Evolutionary conservation across 1,140 invertebrate genomes (phyloP).

Genomic region (Diachasma alloeum): DNA sequence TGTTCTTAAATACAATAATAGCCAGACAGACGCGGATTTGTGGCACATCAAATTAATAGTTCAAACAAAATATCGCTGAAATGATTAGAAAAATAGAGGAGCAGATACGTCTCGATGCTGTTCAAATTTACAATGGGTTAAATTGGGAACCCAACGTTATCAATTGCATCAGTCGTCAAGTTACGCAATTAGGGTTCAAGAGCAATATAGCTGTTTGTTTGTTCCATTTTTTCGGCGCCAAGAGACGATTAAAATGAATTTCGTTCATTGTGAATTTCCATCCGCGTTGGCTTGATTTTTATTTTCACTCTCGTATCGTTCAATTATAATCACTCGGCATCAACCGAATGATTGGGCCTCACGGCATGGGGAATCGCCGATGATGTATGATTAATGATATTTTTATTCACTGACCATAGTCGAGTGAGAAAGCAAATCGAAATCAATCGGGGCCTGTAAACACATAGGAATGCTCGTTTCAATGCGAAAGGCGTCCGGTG

Average conservation of each 20-base stretch:
- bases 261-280: neutral
- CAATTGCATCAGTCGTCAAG: neutral
- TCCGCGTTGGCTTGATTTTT: neutral
- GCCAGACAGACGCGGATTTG: no score
- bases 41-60: no score
- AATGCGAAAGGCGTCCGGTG: conserved; percentile 14
- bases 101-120: neutral
- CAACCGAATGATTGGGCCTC: no score
- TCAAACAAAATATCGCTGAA: no score
- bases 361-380: neutral
- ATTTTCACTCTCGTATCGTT: neutral
- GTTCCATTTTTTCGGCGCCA: neutral
- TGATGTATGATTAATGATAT: conserved; percentile 21
- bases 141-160: neutral
- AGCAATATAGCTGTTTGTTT: neutral
- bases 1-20: no score
- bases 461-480: conserved; percentile 29
- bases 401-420: conserved; percentile 22
- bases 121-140: neutral
- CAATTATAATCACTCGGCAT: neutral
- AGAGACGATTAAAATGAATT: neutral
- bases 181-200: neutral
- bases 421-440: conserved; percentile 17
- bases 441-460: conserved; percentile 26
- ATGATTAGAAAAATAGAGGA: neutral